A percentile compares a stretch with the other conserved stretches of the same genome.
These are phyloP conservation scores for Canis aureus DNA, from an alignment of 2,113 vertebrate species.

Conservation along the genomic window DNA sequence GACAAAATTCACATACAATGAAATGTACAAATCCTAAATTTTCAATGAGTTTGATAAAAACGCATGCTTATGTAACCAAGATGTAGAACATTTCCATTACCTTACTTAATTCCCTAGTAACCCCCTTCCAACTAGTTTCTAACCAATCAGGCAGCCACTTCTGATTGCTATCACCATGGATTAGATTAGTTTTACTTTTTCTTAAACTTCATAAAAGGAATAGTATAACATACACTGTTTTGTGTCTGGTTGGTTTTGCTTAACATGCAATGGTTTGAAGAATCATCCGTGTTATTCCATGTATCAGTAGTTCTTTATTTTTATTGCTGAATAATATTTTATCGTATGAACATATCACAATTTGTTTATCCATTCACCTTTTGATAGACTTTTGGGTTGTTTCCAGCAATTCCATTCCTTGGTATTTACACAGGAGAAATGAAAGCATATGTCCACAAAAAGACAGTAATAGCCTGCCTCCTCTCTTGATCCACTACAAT, in stretches of 20 bases:
- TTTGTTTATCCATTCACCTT: conserved; percentile 48
- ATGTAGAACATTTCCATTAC: background rate
- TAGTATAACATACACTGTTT: background rate
- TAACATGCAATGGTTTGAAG: conserved; percentile 9
- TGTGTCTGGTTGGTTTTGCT: background rate
- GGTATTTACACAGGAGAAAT: conserved; percentile 32
- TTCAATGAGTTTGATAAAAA: background rate
- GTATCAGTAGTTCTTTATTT: conserved; percentile 7
- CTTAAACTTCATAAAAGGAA: conserved; percentile 37
- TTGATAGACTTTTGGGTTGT: conserved; percentile 14
- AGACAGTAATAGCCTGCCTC: background rate
- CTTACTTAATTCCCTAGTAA: background rate
- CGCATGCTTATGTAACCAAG: background rate
- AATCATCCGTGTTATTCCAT: background rate
- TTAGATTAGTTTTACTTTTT: background rate
- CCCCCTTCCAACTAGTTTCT: background rate
- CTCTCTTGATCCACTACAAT: background rate
- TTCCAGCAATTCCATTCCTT: conserved; percentile 56
- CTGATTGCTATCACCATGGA: background rate
- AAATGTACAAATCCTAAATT: background rate
- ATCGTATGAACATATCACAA: background rate
- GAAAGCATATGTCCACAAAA: conserved; percentile 13
- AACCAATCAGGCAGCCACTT: background rate
- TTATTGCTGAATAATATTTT: conserved; percentile 47
- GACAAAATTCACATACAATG: background rate